Conservation (phyloP, 2,113 vertebrate genomes). For the Callipepla californica region DNA sequence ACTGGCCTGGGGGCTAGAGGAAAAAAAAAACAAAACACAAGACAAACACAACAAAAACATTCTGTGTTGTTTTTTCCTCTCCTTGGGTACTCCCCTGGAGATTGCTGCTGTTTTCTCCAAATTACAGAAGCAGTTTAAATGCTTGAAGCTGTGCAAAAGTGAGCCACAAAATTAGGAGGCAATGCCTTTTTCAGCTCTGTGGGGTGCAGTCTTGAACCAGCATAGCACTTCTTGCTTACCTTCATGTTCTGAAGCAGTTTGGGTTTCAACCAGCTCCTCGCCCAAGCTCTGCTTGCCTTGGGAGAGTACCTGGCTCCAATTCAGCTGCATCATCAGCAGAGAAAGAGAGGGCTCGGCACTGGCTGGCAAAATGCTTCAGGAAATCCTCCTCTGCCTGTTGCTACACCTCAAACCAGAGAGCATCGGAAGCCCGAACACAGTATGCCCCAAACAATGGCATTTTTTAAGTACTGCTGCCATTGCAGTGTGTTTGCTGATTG, state of each 20-base stretch:
- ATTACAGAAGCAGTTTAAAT: background rate
- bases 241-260: background rate
- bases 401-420: background rate
- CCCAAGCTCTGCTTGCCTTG: background rate
- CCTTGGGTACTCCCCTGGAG: background rate
- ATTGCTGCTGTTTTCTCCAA: slow-evolving; percentile 10
- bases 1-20: background rate
- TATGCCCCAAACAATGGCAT: background rate
- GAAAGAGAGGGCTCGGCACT: background rate
- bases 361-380: background rate
- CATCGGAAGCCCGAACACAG: background rate
- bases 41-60: background rate
- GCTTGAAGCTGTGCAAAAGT: background rate
- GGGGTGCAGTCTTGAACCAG: slow-evolving; percentile 50
- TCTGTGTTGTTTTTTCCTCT: background rate
- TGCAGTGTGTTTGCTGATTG: background rate
- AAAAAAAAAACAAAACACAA: background rate
- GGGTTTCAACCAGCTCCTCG: background rate
- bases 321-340: background rate
- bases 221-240: background rate
- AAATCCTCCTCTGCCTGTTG: background rate
- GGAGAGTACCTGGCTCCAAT: background rate
- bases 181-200: slow-evolving; percentile 25
- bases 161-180: background rate
- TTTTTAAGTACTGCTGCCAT: background rate